Conservation (phyloP, 2,888 invertebrate genomes). For the Lymantria dispar region DNA sequence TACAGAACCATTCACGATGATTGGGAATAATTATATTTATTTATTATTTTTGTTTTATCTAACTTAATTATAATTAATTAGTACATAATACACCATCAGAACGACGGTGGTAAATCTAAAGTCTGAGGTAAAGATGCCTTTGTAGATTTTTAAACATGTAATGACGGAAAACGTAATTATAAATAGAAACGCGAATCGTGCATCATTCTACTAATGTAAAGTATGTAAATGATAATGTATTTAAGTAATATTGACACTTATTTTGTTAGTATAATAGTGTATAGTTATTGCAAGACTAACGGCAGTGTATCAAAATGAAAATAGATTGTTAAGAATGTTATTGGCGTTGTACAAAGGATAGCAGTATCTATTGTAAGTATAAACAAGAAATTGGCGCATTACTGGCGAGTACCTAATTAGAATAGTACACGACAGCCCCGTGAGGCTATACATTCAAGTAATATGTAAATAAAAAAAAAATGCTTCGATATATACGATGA, state of each 20-base stretch:
- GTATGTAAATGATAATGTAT: conserved; percentile 65
- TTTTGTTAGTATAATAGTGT: conserved; percentile 75
- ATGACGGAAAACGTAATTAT: conserved; percentile 67
- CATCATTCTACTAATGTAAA: conserved; percentile 71
- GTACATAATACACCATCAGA: conserved; percentile 72
- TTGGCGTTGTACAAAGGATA: conserved; percentile 81
- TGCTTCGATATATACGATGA: conserved; percentile 58
- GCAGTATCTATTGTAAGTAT: conserved; percentile 70
- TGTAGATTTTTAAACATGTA: conserved; percentile 78
- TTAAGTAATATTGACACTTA: conserved; percentile 79
- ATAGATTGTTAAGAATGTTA: conserved; percentile 73
- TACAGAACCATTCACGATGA: conserved; percentile 54
- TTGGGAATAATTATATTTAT: conserved; percentile 74
- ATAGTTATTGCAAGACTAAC: conserved; percentile 69
- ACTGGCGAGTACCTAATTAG: conserved; percentile 83
- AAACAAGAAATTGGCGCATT: conserved; percentile 80
- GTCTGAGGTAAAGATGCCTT: conserved; percentile 83
- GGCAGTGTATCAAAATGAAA: conserved; percentile 72
- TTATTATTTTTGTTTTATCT: conserved; percentile 64
- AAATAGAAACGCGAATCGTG: conserved; percentile 68
- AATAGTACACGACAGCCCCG: conserved; percentile 73
- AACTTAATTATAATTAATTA: conserved; percentile 75
- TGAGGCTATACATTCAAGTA: conserved; percentile 68
- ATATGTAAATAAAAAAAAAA: conserved; percentile 55
- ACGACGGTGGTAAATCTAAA: conserved; percentile 79